phyloP scores from a whole-genome alignment of 2,797 vertebrate species.

The Alfaro cultratus region DNA sequence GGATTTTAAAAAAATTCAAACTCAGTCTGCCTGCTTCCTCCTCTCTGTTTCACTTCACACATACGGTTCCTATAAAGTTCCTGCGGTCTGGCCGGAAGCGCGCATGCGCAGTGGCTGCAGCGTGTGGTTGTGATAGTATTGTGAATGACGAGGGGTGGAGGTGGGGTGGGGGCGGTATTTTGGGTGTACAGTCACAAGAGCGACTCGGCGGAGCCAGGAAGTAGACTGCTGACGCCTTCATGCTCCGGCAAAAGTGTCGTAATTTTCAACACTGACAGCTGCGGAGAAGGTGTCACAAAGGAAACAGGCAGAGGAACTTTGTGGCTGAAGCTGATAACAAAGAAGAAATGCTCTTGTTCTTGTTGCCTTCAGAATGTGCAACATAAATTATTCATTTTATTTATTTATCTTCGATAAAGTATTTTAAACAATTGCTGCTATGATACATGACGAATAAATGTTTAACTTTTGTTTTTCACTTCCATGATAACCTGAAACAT shows the following conservation, averaged over 20 bases:
- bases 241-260: constrained; percentile 38
- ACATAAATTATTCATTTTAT: not conserved
- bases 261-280: constrained; percentile 19
- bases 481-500: not conserved
- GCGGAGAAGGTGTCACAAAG: not conserved
- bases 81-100: constrained; percentile 14
- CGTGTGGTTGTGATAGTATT: constrained; percentile 77
- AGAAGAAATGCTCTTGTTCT: not conserved
- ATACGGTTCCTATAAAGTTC: constrained; percentile 69
- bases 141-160: constrained; percentile 82
- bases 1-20: constrained; percentile 1
- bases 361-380: not conserved
- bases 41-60: constrained; percentile 33
- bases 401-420: not conserved
- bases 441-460: not conserved
- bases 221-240: constrained; percentile 77
- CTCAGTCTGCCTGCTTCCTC: not conserved
- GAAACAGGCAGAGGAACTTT: not conserved
- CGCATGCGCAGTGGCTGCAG: constrained; percentile 62
- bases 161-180: constrained; percentile 68
- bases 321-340: not conserved
- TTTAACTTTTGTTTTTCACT: not conserved
- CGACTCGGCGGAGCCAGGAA: constrained; percentile 87
- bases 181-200: constrained; percentile 84
- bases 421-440: not conserved